These are phyloP conservation scores for Carettochelys insculpta DNA, from an alignment of 2,113 vertebrate genomes.

Conservation along the genomic window DNA sequence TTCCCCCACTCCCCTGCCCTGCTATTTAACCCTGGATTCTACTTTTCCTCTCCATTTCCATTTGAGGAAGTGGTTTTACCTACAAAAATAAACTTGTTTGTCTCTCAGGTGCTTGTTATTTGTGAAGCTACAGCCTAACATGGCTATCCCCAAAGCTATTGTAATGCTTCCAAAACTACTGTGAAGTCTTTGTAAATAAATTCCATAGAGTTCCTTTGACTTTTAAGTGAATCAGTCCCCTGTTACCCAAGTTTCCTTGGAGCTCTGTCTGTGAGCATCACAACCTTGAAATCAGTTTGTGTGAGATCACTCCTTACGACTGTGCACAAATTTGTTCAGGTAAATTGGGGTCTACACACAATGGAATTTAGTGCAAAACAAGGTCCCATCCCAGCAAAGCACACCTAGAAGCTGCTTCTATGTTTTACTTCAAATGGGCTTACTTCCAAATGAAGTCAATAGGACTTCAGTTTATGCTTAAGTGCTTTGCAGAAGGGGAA, in stretches of 20 bases:
- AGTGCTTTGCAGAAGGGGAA: constrained; percentile 27
- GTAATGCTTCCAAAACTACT: background rate
- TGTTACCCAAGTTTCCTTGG: background rate
- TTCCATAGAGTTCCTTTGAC: background rate
- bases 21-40: no score
- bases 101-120: no score
- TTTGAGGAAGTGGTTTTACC: no score
- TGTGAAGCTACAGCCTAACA: no score
- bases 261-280: background rate
- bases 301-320: background rate
- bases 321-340: constrained; percentile 2
- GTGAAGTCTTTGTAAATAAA: background rate
- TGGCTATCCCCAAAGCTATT: no score
- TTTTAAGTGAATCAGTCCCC: background rate
- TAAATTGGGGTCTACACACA: background rate
- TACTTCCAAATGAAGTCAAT: background rate
- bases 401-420: background rate
- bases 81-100: no score
- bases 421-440: constrained; percentile 1
- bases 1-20: no score
- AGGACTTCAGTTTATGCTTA: background rate
- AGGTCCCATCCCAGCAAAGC: background rate
- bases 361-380: background rate
- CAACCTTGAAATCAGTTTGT: background rate
- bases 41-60: no score